Evolutionary conservation across 2,797 vertebrate genomes (phyloP).

Genomic region (Dicrostonyx torquatus): DNA sequence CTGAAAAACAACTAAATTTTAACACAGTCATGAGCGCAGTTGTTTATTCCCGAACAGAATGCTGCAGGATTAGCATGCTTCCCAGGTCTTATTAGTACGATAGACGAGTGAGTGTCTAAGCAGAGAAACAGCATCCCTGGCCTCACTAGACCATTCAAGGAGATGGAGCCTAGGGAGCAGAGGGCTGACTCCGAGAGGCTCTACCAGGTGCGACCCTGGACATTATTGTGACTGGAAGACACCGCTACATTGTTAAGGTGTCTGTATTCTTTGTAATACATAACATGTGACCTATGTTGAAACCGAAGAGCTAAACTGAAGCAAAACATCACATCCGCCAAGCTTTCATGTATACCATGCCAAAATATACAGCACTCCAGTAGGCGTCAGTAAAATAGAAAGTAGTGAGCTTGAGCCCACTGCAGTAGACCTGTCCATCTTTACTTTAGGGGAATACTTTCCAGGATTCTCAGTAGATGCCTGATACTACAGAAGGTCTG

Average conservation of each 20-base stretch:
- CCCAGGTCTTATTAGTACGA: neutral
- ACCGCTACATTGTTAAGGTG: fast-evolving
- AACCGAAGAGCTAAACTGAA: neutral
- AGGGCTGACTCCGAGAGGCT: neutral
- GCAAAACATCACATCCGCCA: neutral
- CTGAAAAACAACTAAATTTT: neutral
- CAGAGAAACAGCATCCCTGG: neutral
- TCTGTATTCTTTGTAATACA: neutral
- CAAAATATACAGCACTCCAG: neutral
- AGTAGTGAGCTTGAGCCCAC: neutral
- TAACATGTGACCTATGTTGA: neutral
- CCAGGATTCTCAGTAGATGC: neutral
- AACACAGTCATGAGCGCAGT: neutral
- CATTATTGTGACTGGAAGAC: neutral
- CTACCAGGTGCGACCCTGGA: neutral
- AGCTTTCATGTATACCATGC: neutral
- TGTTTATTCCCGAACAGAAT: neutral
- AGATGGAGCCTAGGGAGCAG: neutral
- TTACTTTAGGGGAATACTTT: no score
- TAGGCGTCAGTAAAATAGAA: neutral
- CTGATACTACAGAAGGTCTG: neutral
- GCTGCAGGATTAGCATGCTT: neutral
- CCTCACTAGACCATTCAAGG: neutral
- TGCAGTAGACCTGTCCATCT: neutral
- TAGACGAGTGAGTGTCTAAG: neutral